Evolutionary conservation across 92 coral and sea anemone genomes (phyloP), one percentile per base, ranked within the genome.

Genomic region (Ricordea florida): DNA sequence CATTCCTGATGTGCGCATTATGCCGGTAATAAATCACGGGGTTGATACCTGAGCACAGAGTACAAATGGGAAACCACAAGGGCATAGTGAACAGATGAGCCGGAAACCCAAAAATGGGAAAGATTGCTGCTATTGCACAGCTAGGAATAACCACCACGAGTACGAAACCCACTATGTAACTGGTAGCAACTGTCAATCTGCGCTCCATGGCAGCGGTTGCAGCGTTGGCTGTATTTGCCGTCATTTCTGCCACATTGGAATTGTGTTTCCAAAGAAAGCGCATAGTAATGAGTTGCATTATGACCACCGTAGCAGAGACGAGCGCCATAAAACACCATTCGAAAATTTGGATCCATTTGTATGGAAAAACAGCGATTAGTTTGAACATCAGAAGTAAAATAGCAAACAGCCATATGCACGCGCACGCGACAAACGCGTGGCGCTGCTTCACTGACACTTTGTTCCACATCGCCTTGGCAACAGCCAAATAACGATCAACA

Each of bases 11-110:
- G 4, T 36, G 64, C 15, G 37, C 11, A 27, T 69, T 69, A 16
- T 64, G 63, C 29, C 51, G 36, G 65, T 69, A 69, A 26, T 69
- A 69, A 26, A 69, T 24, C 28, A 69, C 50, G 10, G 76, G 64
- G 29, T 69, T 69, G 8, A 69, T 35, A 38, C 76, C 63, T 25
- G 76, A 69, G 28, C 40, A 52, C 27, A 69, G 63, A 52, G 63
- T 69, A 9, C 62, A 62, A 8, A 69, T 5, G 18, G 76, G 63
- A 38, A 69, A 52, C 14, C 25, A 69, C 34, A 69, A 21, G 5
- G 76, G 76, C 47, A 37, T 64, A 0, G 32, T 38, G 18, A 69
- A 52, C 9, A 16, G 18, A n/a, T n/a, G n/a, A n/a, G n/a, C n/a
- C n/a, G n/a, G n/a, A n/a, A n/a, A n/a, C 3, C 8, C 17, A 38